Base-by-base conservation (phyloP, 2,797 vertebrate genomes). In the Melopsittacus undulatus region DNA sequence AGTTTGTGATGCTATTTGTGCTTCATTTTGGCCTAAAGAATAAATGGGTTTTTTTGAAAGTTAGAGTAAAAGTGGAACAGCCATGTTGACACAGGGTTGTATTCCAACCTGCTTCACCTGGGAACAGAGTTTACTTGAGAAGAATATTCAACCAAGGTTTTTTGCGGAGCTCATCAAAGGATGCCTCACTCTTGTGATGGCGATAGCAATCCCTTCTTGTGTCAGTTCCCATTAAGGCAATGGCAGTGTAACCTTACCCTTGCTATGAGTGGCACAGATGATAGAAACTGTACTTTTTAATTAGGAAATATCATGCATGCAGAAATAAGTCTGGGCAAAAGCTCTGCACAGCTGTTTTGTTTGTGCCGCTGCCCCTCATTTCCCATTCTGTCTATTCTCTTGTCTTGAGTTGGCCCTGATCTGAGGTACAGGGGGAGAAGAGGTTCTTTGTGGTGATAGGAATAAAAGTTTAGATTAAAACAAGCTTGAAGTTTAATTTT, bases 191-290 rank as follows among this genome's bases (percentile, higher is more conserved):
- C 82, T 62, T 52, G 32, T 54, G 73, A 57, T 0, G 4, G 76
- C 0, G 2, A 75, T 27, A 89, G 62, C n/a, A 93, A 52, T 13
- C 32, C 26, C 46, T 75, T 67, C 68, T 63, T 8, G 1, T 87
- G 87, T 87, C 90, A 87, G 68, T 75, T 93, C 52, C 42, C 9
- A 42, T 92, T 78, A 89, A 89, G 52, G 40, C 87, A 95, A 70
- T 19, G 27, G n/a, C 45, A 80, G 7, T 10, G 13, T 62, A 89
- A 89, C 15, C 26, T 51, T 81, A 83, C 36, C 56, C 29, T 85
- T 89, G 46, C 29, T 49, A 10, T 36, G 69, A 75, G 38, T 42
- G 20, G 32, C 40, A 78, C 24, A 75, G 24, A 61, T 34, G 57
- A 80, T 19, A 91, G 62, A 75, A 93, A 59, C 15, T 66, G 15